Conservation (phyloP, 1,140 invertebrate genomes). For the Berghia stephanieae region DNA sequence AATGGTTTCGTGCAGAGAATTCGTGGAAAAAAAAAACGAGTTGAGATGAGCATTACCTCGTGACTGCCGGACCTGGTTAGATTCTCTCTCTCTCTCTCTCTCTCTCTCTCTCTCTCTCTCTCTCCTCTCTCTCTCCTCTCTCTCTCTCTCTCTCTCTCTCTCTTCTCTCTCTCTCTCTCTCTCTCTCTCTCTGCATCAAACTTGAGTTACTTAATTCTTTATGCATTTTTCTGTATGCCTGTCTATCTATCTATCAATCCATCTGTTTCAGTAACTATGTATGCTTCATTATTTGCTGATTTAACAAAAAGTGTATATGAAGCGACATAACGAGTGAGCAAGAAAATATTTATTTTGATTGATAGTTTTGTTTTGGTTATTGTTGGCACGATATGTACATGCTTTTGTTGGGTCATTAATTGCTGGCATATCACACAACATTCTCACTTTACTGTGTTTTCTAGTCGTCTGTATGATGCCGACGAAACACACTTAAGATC, state of each 20-base stretch:
- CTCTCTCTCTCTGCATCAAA: background rate
- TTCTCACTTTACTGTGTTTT: too few relatives aligned
- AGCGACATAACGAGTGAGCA: background rate
- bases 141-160: background rate
- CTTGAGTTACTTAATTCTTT: too few relatives aligned
- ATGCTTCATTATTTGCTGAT: background rate
- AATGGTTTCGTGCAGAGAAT: too few relatives aligned
- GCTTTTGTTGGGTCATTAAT: too few relatives aligned
- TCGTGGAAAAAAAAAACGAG: too few relatives aligned
- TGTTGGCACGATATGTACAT: too few relatives aligned
- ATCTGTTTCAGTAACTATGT: background rate
- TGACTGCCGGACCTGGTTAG: background rate
- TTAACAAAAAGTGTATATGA: background rate
- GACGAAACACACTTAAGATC: too few relatives aligned
- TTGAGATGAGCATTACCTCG: too few relatives aligned
- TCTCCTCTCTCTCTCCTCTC: too few relatives aligned
- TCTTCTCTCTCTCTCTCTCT: background rate
- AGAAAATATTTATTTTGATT: background rate
- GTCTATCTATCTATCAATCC: background rate
- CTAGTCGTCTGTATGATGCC: too few relatives aligned
- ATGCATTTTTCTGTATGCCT: background rate
- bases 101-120: background rate
- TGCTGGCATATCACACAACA: too few relatives aligned
- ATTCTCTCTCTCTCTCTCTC: background rate
- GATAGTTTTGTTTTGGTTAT: background rate